Evolutionary conservation across 2,888 invertebrate species (phyloP).

Genomic region (Acanthococcus lagerstroemiae): DNA sequence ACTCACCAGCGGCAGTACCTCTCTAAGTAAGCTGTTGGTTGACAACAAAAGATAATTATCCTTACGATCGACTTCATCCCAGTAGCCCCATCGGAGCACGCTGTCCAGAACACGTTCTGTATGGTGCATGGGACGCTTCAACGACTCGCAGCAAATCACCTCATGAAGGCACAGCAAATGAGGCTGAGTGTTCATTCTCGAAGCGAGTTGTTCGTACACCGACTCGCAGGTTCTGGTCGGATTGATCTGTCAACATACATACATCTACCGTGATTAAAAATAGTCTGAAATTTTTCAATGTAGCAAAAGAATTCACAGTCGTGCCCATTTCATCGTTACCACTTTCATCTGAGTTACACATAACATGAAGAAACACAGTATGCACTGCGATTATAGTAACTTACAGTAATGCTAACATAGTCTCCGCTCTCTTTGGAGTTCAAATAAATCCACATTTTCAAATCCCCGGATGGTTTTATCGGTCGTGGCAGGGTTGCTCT

Average conservation of each 20-base stretch:
- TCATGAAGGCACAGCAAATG: constrained; percentile 70
- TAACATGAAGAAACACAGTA: neutral
- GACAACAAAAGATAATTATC: constrained; percentile 66
- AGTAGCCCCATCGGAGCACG: constrained; percentile 74
- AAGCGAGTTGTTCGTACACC: constrained; percentile 59
- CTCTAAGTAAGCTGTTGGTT: constrained; percentile 41
- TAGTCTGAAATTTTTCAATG: too few species aligned
- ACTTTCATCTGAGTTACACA: too few species aligned
- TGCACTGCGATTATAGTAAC: constrained; percentile 31
- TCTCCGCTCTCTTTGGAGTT: constrained; percentile 51
- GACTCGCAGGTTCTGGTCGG: constrained; percentile 68
- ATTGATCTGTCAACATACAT: constrained; percentile 49
- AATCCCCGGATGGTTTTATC: constrained; percentile 60
- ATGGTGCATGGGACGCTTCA: constrained; percentile 68
- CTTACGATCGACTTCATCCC: constrained; percentile 76
- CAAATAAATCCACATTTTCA: constrained; percentile 69
- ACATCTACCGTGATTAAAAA: neutral
- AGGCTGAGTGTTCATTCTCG: constrained; percentile 50
- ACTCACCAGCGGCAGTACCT: constrained; percentile 42
- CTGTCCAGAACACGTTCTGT: constrained; percentile 52
- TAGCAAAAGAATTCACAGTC: too few species aligned
- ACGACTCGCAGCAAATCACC: constrained; percentile 60
- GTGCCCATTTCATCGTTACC: too few species aligned
- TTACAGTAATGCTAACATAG: constrained; percentile 53
- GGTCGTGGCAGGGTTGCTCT: constrained; percentile 46